These are phyloP conservation scores for Encarsia formosa DNA, from an alignment of 2,888 invertebrate genomes.

Conservation along the genomic window DNA sequence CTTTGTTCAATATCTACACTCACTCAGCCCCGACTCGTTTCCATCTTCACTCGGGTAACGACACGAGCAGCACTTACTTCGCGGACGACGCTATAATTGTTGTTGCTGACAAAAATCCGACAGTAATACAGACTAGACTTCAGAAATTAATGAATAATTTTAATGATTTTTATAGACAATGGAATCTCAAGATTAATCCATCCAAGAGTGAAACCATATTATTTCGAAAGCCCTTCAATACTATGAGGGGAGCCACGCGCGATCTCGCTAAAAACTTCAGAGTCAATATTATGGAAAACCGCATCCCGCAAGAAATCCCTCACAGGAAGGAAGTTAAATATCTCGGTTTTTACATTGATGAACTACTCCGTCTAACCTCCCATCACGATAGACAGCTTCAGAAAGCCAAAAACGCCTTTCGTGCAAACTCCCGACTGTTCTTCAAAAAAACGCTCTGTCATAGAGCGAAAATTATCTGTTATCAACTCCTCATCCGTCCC, in stretches of 20 bases:
- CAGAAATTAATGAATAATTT: conserved; percentile 16
- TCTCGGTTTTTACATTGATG: conserved; percentile 16
- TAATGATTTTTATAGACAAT: conserved; percentile 6
- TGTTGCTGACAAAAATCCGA: background rate
- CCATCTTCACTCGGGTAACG: conserved; percentile 12
- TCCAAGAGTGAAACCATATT: conserved; percentile 23
- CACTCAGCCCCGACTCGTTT: conserved; percentile 21
- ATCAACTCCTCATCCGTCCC: conserved; percentile 10
- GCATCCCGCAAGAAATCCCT: background rate
- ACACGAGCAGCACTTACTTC: conserved; percentile 14
- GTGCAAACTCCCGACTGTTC: conserved; percentile 11
- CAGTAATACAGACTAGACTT: background rate
- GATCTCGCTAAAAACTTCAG: conserved; percentile 12
- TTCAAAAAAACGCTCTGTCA: conserved; percentile 14
- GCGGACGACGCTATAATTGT: conserved; percentile 27
- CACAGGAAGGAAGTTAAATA: conserved; percentile 14
- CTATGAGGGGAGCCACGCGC: background rate
- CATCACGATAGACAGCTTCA: conserved; percentile 13
- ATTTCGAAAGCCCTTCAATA: conserved; percentile 8
- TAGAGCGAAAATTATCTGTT: conserved; percentile 14
- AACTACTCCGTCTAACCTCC: background rate
- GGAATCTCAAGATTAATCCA: conserved; percentile 17
- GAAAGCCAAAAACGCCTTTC: conserved; percentile 13
- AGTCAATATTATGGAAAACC: conserved; percentile 4
- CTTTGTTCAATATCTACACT: conserved; percentile 27